Evolutionary conservation across 2,113 vertebrate genomes (phyloP).

Genomic region (Raphicerus campestris): DNA sequence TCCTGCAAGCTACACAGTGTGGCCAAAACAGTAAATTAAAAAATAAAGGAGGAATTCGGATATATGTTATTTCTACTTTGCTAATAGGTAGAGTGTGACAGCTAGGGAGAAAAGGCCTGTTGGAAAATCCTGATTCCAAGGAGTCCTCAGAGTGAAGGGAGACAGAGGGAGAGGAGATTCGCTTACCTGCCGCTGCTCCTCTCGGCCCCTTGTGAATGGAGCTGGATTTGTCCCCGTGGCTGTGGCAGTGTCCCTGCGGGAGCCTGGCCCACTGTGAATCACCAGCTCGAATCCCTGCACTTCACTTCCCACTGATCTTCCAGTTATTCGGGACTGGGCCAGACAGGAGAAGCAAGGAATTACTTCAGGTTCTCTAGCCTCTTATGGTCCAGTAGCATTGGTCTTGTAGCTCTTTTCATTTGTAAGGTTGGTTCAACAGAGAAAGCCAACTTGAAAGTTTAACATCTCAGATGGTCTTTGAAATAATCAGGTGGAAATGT

Average conservation of each 20-base stretch:
- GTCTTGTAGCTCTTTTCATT: background rate
- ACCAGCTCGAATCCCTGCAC: accelerated
- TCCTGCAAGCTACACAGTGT: background rate
- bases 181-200: background rate
- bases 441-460: background rate
- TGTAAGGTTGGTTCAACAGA: background rate
- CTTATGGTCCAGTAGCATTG: background rate
- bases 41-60: background rate
- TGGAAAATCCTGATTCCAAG: background rate
- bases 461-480: background rate
- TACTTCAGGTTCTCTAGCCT: background rate
- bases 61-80: background rate
- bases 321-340: background rate
- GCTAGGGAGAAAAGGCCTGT: background rate
- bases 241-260: background rate
- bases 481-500: background rate
- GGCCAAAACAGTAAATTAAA: background rate
- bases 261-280: background rate
- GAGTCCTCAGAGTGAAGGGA: background rate
- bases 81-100: background rate
- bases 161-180: background rate
- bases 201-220: background rate
- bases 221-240: background rate
- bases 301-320: background rate
- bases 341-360: background rate